Conservation (phyloP, 2,888 invertebrate genomes). For the Drosophila bunnanda region DNA sequence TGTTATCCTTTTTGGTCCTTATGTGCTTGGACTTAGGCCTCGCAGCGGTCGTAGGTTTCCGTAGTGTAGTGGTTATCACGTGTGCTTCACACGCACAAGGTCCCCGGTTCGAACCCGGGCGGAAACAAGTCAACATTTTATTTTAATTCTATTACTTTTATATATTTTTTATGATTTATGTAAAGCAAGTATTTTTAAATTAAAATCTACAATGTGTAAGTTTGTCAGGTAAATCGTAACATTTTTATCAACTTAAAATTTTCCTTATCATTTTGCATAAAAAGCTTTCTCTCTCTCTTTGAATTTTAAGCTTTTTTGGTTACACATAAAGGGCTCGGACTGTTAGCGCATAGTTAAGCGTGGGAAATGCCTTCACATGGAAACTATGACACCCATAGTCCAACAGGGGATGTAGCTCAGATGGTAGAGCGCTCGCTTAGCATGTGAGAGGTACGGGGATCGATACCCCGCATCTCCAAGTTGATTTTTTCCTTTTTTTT, state of each 20-base stretch:
- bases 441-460: constrained; percentile 85
- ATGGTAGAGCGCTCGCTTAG: constrained; percentile 85
- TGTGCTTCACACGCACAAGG: constrained; percentile 85
- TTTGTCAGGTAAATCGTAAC: neutral
- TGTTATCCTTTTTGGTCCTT: neutral
- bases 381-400: rapidly evolving
- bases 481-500: neutral
- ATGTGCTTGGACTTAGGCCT: neutral
- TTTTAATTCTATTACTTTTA: neutral
- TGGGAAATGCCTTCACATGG: constrained; percentile 2
- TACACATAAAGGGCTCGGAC: constrained; percentile 9
- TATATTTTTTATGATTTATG: neutral
- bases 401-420: constrained; percentile 84
- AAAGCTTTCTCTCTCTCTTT: constrained; percentile 11
- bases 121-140: constrained; percentile 67
- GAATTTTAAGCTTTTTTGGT: neutral
- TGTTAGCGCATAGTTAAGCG: neutral
- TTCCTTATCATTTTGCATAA: neutral
- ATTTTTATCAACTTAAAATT: neutral
- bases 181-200: neutral
- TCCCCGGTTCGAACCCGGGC: constrained; percentile 84
- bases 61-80: constrained; percentile 73
- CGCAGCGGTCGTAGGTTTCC: constrained; percentile 38
- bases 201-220: neutral
- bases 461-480: constrained; percentile 85